Evolutionary conservation across 2,113 vertebrate species (phyloP), one percentile per base, ranked within the genome.

Genomic region (Myiozetetes cayanensis): DNA sequence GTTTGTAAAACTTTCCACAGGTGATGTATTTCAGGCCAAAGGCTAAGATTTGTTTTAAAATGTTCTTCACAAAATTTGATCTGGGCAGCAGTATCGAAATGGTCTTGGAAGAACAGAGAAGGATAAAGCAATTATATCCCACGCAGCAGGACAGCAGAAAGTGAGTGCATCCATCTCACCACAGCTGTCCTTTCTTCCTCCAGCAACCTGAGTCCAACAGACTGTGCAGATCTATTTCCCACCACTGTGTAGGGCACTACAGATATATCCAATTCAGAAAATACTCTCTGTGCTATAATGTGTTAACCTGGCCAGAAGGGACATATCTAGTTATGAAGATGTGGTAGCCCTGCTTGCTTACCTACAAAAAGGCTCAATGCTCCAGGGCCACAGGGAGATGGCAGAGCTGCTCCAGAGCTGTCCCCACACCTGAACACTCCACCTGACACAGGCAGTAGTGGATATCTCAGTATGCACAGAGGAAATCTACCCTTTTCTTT

Each of bases 21-120:
- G 90, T 96, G 94, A 97, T 90, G 27, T 56, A 96, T 96, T 93
- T 96, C 86, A 93, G 92, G 90, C 94, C 92, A 96, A 96, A 93
- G 86, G 90, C 96, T 92, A 96, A 72, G 65, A 86, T 92, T 83
- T 47, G 61, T 39, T 88, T 94, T 90, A n/a, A 95, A 94, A 81
- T 44, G 91, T 81, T 95, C 87, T 87, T 87, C 86, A 65, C 73
- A 90, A 96, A 94, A 96, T 96, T 88, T 94, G 72, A 95, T 95
- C 90, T 90, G 86, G 90, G 92, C 90, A 95, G 92, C 74, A 75
- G 70, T 75, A 92, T 79, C 61, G 0, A 86, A 90, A 90, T 71
- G 68, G 56, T 41, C 92, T 86, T 49, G 39, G 52, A 77, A 94
- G 76, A 91, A 67, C 43, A 93, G 52, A 93, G 70, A 65, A 75